Conservation (phyloP, 2,888 invertebrate genomes). For the Hypolimnas misippus region DNA sequence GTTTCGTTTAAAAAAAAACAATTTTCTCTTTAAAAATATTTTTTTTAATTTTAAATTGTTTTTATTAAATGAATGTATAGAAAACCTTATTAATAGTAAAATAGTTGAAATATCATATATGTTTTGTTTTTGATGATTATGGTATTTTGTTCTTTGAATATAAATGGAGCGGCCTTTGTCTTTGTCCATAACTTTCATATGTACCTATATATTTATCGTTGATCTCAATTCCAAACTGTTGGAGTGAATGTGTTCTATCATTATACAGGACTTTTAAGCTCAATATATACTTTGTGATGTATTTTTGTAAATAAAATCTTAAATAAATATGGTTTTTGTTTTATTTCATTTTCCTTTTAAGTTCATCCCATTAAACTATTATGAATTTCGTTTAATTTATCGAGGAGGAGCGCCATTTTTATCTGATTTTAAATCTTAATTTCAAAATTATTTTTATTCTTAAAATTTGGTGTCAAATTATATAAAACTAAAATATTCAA, state of each 20-base stretch:
- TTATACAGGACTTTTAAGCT: slow-evolving; percentile 80
- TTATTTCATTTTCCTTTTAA: neutral
- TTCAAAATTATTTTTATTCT: too few relatives aligned
- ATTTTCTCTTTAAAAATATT: neutral
- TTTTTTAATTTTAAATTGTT: neutral
- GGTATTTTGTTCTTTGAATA: neutral
- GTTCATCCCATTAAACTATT: neutral
- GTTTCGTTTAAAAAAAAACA: too few relatives aligned
- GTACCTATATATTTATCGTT: slow-evolving; percentile 58
- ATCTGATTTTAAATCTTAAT: too few relatives aligned
- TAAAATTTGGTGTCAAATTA: too few relatives aligned
- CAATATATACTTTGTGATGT: slow-evolving; percentile 82
- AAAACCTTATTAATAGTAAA: too few relatives aligned
- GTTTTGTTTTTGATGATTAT: too few relatives aligned
- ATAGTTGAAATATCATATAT: too few relatives aligned
- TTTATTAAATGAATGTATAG: neutral
- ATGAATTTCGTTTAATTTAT: too few relatives aligned
- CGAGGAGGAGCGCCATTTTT: too few relatives aligned
- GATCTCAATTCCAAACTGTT: slow-evolving; percentile 72
- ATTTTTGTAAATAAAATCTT: slow-evolving; percentile 74
- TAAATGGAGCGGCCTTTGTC: slow-evolving; percentile 38
- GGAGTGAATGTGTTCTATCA: slow-evolving; percentile 72
- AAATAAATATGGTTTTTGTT: slow-evolving; percentile 29
- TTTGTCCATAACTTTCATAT: slow-evolving; percentile 32
- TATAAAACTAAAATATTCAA: too few relatives aligned